Evolutionary conservation across 1,140 invertebrate genomes (phyloP), one percentile per base, ranked within the genome.

Genomic region (Drosophila mojavensis): DNA sequence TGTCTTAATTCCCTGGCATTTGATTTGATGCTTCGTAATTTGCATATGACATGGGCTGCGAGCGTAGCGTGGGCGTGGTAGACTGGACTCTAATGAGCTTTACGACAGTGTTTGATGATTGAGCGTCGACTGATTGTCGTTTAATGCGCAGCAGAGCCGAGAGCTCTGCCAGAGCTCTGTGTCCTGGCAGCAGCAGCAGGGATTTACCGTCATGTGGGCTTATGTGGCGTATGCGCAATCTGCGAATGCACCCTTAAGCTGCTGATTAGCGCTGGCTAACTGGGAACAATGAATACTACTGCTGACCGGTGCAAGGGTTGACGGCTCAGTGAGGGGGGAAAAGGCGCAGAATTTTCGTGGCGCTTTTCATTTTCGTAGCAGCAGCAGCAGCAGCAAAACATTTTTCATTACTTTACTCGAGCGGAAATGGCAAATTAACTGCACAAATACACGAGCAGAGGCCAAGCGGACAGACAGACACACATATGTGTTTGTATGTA

Each of bases 391-490:
- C 55, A 62, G 50, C 61, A 77, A 71, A 75, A 81, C 70, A 76
- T 70, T 89, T 83, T 89, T 89, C 84, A 88, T 89, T 90, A 89
- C 80, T 89, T 89, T 73, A 81, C 84, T 89, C 51, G 75, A 79
- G 84, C 84, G 84, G 84, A 89, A 89, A 89, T 89, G 84, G 80
- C 84, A 89, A 89, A 89, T 89, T 89, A 89, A 89, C 80, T 88
- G 84, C 84, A 84, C 84, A 88, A 88, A 88, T 78, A 89, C 77
- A 88, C 54, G 33, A 65, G 54, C 47, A 56, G 41, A 67, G 58
- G 63, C 5, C 39, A 28, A 26, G 11, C 17, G 24, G 10, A 39
- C 20, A 56, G 15, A 24, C 20, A 39, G 3, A 39, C 36, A 13
- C 36, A 7, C n/a, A n/a, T 20, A 9, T 54, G 17, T 48, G 43